Evolutionary conservation across 2,797 vertebrate species (phyloP).

Genomic region (Tamandua tetradactyla): DNA sequence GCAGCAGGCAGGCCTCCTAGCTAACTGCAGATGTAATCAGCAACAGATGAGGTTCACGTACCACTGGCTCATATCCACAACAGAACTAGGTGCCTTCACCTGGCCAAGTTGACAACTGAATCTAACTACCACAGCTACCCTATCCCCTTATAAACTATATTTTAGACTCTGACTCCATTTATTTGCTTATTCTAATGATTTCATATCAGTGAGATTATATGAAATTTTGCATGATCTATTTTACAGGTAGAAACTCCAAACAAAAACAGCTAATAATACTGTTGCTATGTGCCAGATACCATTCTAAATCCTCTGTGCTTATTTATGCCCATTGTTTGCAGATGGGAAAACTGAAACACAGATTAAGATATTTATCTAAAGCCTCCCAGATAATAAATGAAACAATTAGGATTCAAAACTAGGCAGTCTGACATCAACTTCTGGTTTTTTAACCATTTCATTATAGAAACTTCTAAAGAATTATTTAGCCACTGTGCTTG

Average conservation of each 20-base stretch:
- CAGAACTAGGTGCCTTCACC: too few relatives aligned
- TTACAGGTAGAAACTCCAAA: background rate
- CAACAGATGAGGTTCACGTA: too few relatives aligned
- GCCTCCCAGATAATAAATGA: background rate
- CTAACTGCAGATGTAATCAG: too few relatives aligned
- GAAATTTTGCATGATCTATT: background rate
- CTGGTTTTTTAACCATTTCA: conserved; percentile 5
- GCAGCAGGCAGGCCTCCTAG: too few relatives aligned
- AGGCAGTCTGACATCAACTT: background rate
- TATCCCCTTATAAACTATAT: too few relatives aligned
- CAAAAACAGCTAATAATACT: background rate
- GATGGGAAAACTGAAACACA: background rate
- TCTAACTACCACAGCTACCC: too few relatives aligned
- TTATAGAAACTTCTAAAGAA: background rate
- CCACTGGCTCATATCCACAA: too few relatives aligned
- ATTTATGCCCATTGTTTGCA: background rate
- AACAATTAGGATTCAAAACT: background rate
- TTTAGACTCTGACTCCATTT: too few relatives aligned
- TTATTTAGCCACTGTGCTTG: background rate
- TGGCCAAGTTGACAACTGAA: too few relatives aligned
- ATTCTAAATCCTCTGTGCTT: background rate
- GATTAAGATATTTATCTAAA: background rate
- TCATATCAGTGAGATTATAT: too few relatives aligned
- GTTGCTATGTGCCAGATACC: background rate
- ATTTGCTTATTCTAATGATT: too few relatives aligned